Percentiles rank a stretch among this genome's conserved stretches.
Evolutionary conservation across 1,140 invertebrate species (phyloP).

Genomic region (Adoxophyes honmai): DNA sequence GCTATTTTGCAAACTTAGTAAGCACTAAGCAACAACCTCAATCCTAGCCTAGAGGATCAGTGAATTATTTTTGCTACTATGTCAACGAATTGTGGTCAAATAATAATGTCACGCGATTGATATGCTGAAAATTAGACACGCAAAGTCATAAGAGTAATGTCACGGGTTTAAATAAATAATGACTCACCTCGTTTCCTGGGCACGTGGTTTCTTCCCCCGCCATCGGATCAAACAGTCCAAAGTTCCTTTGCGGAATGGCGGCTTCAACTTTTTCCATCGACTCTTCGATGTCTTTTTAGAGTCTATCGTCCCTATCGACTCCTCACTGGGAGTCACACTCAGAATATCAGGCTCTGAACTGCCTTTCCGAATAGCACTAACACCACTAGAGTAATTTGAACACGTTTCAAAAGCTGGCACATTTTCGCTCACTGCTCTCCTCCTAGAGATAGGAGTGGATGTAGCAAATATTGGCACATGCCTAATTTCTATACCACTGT

Average conservation of each 20-base stretch:
- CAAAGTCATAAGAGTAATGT: neutral
- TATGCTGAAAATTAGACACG: too few relatives aligned
- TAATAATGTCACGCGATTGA: too few relatives aligned
- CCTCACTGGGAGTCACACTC: constrained; percentile 29
- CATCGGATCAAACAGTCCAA: constrained; percentile 62
- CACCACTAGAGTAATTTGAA: constrained; percentile 39
- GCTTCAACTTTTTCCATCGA: constrained; percentile 56
- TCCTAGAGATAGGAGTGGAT: constrained; percentile 60
- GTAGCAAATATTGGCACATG: constrained; percentile 45
- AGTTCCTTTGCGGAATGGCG: constrained; percentile 58
- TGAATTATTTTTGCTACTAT: too few relatives aligned
- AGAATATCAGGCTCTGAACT: constrained; percentile 61
- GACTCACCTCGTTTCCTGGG: constrained; percentile 16
- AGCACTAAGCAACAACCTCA: too few relatives aligned
- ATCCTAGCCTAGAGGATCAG: too few relatives aligned
- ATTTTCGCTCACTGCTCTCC: constrained; percentile 48
- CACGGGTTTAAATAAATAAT: neutral
- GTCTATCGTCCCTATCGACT: constrained; percentile 23
- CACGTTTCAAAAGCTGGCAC: constrained; percentile 58
- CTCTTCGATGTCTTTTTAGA: constrained; percentile 48
- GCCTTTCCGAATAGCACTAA: constrained; percentile 56
- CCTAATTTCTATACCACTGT: constrained; percentile 53
- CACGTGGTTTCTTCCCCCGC: constrained; percentile 40
- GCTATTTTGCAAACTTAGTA: too few relatives aligned
- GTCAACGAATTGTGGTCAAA: too few relatives aligned